A percentile compares a stretch with the other conserved stretches of the same genome.
phyloP scores from a whole-genome alignment of 2,797 vertebrate genomes.

The Periparus ater region DNA sequence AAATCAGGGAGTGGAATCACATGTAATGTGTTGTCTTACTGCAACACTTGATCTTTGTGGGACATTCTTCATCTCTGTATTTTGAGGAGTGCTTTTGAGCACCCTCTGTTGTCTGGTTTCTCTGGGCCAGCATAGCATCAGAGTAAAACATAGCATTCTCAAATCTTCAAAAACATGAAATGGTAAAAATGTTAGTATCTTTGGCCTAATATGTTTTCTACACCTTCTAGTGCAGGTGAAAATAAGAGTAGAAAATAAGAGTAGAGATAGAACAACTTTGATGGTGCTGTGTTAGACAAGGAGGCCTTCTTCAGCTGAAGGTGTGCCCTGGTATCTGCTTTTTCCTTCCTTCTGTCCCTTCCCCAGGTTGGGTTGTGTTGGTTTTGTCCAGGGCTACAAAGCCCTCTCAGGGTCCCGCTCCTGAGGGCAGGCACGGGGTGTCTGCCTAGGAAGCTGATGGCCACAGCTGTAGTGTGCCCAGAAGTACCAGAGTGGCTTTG shows the following conservation, averaged over 20 bases:
- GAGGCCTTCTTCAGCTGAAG: neutral
- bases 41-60: neutral
- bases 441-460: neutral
- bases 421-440: neutral
- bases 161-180: neutral
- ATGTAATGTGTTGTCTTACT: neutral
- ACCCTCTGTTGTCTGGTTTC: neutral
- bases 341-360: neutral
- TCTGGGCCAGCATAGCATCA: neutral
- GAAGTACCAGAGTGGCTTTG: neutral
- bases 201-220: neutral
- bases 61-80: neutral
- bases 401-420: neutral
- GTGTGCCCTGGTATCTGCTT: neutral
- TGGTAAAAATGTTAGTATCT: neutral
- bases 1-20: neutral
- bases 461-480: neutral
- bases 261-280: neutral
- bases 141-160: neutral
- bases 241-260: neutral
- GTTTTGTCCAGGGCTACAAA: neutral
- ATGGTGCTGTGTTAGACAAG: neutral
- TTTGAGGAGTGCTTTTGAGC: neutral
- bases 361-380: neutral
- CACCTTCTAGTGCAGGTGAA: neutral